A percentile compares a stretch with the other conserved stretches of the same genome.
These are phyloP conservation scores for Odontesthes bonariensis DNA, from an alignment of 2,113 vertebrate species.

Conservation along the genomic window DNA sequence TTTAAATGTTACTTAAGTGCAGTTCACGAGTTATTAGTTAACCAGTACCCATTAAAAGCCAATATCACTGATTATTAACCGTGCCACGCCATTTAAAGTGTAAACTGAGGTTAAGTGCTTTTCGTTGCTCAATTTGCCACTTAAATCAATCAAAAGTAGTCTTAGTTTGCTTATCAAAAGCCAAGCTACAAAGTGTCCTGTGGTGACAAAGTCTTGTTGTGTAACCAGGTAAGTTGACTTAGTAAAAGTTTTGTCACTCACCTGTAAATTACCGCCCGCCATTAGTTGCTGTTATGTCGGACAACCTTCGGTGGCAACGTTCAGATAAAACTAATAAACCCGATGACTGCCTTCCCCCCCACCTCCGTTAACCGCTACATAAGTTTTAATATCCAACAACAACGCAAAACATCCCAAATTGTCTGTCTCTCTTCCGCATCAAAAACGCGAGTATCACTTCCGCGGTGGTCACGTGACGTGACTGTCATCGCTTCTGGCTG, in stretches of 20 bases:
- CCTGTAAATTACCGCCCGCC: slow-evolving; percentile 76
- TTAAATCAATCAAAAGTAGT: neutral
- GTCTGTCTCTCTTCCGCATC: slow-evolving; percentile 64
- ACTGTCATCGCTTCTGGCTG: neutral
- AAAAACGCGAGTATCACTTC: slow-evolving; percentile 50
- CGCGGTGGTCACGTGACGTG: slow-evolving; percentile 63
- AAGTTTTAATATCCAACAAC: neutral
- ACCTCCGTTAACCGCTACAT: neutral
- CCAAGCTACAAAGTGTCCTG: neutral
- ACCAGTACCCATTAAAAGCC: neutral
- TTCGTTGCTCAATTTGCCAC: neutral
- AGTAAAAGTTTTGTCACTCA: slow-evolving; percentile 54
- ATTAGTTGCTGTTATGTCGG: slow-evolving; percentile 27
- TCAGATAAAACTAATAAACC: neutral
- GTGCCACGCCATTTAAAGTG: neutral
- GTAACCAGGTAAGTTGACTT: neutral
- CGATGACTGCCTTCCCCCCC: neutral
- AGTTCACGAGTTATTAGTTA: too few species aligned
- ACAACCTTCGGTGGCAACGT: neutral
- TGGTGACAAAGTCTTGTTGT: neutral
- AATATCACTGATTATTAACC: neutral
- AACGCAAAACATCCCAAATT: slow-evolving; percentile 23
- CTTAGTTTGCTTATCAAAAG: neutral
- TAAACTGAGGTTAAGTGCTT: neutral
- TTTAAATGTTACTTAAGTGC: neutral